Conservation (phyloP, 2,888 invertebrate species). For the Chironomus tentans region DNA sequence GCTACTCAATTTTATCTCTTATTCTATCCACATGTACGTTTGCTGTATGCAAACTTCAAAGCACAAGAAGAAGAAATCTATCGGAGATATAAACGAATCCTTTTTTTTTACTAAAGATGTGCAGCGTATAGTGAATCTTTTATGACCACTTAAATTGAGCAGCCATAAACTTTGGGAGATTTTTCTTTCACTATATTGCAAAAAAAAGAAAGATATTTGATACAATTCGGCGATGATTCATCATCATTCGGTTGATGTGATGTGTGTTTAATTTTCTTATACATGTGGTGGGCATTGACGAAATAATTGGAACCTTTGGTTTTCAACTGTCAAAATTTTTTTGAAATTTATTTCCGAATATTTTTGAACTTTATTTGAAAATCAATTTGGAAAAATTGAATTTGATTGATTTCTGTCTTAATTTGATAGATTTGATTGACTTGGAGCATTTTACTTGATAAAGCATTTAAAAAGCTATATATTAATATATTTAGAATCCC, state of each 20-base stretch:
- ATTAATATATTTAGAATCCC: too few relatives aligned
- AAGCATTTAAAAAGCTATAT: too few relatives aligned
- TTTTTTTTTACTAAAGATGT: neutral
- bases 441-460: too few relatives aligned
- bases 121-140: neutral
- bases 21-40: too few relatives aligned
- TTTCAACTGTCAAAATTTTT: too few relatives aligned
- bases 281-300: neutral
- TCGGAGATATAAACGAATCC: neutral
- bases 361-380: too few relatives aligned
- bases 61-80: neutral
- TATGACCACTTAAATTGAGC: neutral
- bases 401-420: too few relatives aligned
- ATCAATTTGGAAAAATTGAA: too few relatives aligned
- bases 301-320: neutral
- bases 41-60: too few relatives aligned
- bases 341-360: too few relatives aligned
- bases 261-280: neutral
- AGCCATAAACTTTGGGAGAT: neutral
- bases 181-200: neutral
- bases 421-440: too few relatives aligned
- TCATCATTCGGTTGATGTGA: neutral
- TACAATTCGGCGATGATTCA: constrained; percentile 9
- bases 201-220: constrained; percentile 5
- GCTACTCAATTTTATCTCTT: neutral